A percentile compares a stretch with the other conserved stretches of the same genome.
phyloP scores from a whole-genome alignment of 2,113 vertebrate genomes.

The Arvicanthis niloticus region DNA sequence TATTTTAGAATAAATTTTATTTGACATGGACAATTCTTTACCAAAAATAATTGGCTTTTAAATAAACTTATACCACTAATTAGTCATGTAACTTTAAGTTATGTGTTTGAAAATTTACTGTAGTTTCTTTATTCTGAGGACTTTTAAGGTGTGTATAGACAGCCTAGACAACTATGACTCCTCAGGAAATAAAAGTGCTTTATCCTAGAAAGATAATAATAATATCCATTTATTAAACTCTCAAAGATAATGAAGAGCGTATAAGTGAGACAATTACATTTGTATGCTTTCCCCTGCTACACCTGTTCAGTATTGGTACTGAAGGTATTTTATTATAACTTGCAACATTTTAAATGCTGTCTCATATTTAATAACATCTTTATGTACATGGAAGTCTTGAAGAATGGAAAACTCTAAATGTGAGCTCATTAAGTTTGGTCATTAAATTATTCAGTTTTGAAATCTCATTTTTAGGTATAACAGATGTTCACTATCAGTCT shows the following conservation, averaged over 20 bases:
- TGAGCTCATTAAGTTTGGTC: neutral
- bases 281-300: neutral
- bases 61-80: neutral
- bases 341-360: neutral
- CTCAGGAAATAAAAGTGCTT: neutral
- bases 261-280: neutral
- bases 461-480: neutral
- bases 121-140: neutral
- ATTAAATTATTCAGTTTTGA: neutral
- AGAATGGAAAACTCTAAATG: neutral
- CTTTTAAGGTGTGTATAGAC: neutral
- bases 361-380: neutral
- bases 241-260: neutral
- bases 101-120: neutral
- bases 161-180: neutral
- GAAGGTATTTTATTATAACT: neutral
- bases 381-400: neutral
- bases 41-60: neutral
- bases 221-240: neutral
- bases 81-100: neutral
- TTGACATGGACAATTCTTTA: constrained; percentile 8
- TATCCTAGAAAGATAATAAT: neutral
- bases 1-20: neutral
- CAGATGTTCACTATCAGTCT: neutral
- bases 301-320: neutral